Percentiles rank a stretch among this genome's conserved stretches.
Evolutionary conservation across 2,888 invertebrate genomes (phyloP).

Genomic region (Imbricaverruca yamaguchii): DNA sequence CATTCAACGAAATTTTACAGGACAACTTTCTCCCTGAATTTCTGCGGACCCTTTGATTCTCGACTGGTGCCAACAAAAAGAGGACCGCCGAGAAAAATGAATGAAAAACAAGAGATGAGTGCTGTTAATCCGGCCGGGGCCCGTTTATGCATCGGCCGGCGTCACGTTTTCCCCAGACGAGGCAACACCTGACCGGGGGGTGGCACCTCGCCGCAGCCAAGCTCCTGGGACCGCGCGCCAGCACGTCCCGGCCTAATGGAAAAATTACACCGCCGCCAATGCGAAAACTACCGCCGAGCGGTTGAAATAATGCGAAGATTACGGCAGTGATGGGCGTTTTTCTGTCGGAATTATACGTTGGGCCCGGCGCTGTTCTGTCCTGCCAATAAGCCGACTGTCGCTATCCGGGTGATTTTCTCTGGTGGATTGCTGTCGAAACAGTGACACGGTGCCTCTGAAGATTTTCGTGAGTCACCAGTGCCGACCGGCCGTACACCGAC

Average conservation of each 20-base stretch:
- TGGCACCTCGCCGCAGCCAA: not conserved
- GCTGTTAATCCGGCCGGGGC: not conserved
- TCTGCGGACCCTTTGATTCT: constrained; percentile 8
- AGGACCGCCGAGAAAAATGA: not conserved
- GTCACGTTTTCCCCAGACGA: constrained; percentile 3
- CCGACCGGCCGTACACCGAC: no score
- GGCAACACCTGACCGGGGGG: not conserved
- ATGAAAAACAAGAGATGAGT: constrained; percentile 5
- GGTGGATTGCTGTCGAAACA: no score
- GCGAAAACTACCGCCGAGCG: not conserved
- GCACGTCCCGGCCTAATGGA: not conserved
- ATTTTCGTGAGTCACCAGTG: no score
- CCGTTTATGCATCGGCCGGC: not conserved
- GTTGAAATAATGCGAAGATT: not conserved
- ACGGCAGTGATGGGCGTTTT: not conserved
- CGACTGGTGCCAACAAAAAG: not conserved
- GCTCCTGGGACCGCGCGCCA: not conserved
- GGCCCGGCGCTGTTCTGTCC: no score
- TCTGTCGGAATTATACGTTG: no score
- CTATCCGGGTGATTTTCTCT: no score
- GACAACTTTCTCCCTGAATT: not conserved
- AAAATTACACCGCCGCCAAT: not conserved
- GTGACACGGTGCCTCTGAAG: no score
- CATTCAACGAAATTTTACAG: not conserved
- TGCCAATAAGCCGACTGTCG: no score